Conservation (phyloP, 2,113 vertebrate genomes). For the Chaetodon trifascialis region DNA sequence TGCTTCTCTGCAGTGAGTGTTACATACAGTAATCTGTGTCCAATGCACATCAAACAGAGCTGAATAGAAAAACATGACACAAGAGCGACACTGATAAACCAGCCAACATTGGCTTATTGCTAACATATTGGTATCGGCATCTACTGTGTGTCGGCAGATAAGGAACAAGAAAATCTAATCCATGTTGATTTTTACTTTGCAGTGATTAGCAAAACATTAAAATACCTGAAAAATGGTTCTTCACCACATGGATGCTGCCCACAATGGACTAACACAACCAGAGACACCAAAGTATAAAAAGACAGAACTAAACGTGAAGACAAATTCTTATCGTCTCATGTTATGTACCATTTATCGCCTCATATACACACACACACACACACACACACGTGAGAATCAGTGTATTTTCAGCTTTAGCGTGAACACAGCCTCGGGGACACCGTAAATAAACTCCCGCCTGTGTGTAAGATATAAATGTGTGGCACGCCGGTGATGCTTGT, state of each 20-base stretch:
- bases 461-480: constrained; percentile 29
- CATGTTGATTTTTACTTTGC: neutral
- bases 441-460: constrained; percentile 43
- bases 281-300: constrained; percentile 15
- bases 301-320: constrained; percentile 10
- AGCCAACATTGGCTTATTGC: too few species aligned
- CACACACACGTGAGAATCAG: neutral
- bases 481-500: constrained; percentile 43
- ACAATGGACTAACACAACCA: neutral
- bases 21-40: neutral
- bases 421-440: constrained; percentile 28
- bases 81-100: neutral
- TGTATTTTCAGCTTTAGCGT: constrained; percentile 39
- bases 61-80: neutral
- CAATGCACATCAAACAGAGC: constrained; percentile 1
- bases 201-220: neutral
- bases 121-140: neutral
- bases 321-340: constrained; percentile 28
- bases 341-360: constrained; percentile 16
- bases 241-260: neutral
- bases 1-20: constrained; percentile 5
- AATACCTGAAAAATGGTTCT: neutral
- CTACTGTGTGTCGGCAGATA: too few species aligned
- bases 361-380: neutral
- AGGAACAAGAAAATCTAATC: neutral